These are phyloP conservation scores for Amazona vittata DNA, from an alignment of 2,113 vertebrate genomes.

Conservation along the genomic window DNA sequence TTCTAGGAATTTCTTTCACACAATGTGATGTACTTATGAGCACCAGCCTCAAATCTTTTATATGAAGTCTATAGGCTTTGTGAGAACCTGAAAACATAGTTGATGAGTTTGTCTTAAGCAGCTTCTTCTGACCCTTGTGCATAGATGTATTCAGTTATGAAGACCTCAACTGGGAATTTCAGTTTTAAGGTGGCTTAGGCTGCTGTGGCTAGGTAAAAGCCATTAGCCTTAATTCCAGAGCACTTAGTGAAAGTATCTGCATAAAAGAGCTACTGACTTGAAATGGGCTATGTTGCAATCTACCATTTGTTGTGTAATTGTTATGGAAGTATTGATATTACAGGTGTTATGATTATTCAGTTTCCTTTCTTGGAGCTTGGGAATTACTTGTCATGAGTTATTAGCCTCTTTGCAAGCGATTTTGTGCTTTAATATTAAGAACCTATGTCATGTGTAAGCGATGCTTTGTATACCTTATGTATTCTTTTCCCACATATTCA, in stretches of 20 bases:
- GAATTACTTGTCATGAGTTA: background rate
- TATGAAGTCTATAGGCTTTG: background rate
- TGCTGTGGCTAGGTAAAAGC: background rate
- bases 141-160: background rate
- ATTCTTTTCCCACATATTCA: background rate
- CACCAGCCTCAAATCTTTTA: background rate
- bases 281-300: background rate
- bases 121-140: background rate
- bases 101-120: background rate
- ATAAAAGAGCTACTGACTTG: background rate
- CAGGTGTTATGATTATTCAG: background rate
- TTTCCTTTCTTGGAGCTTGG: background rate
- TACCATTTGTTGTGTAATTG: background rate
- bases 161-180: background rate
- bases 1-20: background rate
- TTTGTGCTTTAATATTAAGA: background rate
- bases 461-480: background rate
- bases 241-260: background rate
- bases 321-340: background rate
- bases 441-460: rapidly evolving
- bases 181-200: background rate
- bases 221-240: background rate
- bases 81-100: background rate
- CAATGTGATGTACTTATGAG: background rate
- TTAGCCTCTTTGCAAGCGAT: background rate